Percentiles rank a stretch among this genome's conserved stretches.
These are phyloP conservation scores for Xylophagus ater DNA, from an alignment of 2,888 invertebrate genomes.

Conservation along the genomic window DNA sequence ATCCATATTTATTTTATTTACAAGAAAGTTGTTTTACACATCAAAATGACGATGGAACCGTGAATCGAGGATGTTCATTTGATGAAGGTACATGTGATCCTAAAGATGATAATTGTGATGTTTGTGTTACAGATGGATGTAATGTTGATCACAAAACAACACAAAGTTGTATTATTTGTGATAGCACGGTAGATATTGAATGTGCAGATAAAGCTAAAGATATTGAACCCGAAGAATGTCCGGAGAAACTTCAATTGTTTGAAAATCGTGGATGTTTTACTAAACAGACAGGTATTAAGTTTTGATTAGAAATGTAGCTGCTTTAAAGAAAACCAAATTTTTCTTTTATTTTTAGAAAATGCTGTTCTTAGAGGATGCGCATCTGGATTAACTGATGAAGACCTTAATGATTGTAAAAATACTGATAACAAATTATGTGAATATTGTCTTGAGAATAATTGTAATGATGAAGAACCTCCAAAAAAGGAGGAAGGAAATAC, in stretches of 20 bases:
- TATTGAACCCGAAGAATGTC: not conserved
- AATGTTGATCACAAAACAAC: slow-evolving; percentile 1
- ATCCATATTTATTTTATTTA: not conserved
- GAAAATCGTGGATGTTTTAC: slow-evolving; percentile 7
- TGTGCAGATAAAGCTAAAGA: not conserved
- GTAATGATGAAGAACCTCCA: not conserved
- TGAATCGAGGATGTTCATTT: slow-evolving; percentile 11
- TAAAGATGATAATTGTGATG: not conserved
- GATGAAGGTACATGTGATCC: slow-evolving; percentile 2
- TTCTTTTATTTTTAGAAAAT: slow-evolving; percentile 2
- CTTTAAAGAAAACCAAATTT: not conserved
- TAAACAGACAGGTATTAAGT: not conserved
- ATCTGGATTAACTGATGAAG: not conserved
- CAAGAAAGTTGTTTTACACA: slow-evolving; percentile 5
- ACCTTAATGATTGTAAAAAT: not conserved
- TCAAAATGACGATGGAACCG: not conserved
- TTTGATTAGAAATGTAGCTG: not conserved
- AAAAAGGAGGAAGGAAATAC: not conserved
- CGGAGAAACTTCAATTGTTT: not conserved
- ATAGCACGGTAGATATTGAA: not conserved
- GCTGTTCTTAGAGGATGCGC: slow-evolving; percentile 5
- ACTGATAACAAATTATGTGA: not conserved
- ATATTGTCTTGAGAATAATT: not conserved
- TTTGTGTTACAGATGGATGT: slow-evolving; percentile 6
- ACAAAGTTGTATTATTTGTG: slow-evolving; percentile 9